Evolutionary conservation across 2,888 invertebrate genomes (phyloP).

Genomic region (Acronicta alni): DNA sequence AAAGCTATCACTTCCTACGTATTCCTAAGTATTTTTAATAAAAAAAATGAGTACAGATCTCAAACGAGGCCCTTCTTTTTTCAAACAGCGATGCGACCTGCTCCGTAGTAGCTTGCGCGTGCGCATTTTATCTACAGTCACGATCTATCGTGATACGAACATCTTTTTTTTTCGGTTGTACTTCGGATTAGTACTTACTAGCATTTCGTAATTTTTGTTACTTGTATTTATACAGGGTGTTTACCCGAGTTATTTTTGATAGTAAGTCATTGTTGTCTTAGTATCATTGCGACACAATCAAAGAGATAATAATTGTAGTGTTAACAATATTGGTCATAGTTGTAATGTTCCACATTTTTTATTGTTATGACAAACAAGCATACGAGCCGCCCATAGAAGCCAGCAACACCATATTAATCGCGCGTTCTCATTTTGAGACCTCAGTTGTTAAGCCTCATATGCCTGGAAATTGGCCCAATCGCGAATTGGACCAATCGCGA

Average conservation of each 20-base stretch:
- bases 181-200: slow-evolving; percentile 49
- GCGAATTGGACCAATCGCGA: too few relatives aligned
- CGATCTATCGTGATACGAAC: slow-evolving; percentile 67
- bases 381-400: too few relatives aligned
- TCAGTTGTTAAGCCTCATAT: too few relatives aligned
- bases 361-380: too few relatives aligned
- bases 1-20: slow-evolving; percentile 2
- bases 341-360: too few relatives aligned
- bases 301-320: too few relatives aligned
- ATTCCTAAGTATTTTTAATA: neutral
- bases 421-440: too few relatives aligned
- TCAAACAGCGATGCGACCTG: slow-evolving; percentile 21
- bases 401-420: too few relatives aligned
- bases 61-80: slow-evolving; percentile 33
- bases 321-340: too few relatives aligned
- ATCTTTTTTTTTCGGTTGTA: slow-evolving; percentile 52
- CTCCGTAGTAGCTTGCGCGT: slow-evolving; percentile 20
- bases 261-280: neutral
- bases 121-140: slow-evolving; percentile 65
- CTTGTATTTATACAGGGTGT: slow-evolving; percentile 36
- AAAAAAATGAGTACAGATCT: slow-evolving; percentile 3
- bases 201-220: slow-evolving; percentile 50
- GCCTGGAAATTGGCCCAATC: too few relatives aligned
- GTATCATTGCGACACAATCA: too few relatives aligned
- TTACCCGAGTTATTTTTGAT: neutral